Percentiles rank a stretch among this genome's conserved stretches.
These are phyloP conservation scores for Poecilia picta DNA, from an alignment of 2,797 vertebrate genomes.

Conservation along the genomic window DNA sequence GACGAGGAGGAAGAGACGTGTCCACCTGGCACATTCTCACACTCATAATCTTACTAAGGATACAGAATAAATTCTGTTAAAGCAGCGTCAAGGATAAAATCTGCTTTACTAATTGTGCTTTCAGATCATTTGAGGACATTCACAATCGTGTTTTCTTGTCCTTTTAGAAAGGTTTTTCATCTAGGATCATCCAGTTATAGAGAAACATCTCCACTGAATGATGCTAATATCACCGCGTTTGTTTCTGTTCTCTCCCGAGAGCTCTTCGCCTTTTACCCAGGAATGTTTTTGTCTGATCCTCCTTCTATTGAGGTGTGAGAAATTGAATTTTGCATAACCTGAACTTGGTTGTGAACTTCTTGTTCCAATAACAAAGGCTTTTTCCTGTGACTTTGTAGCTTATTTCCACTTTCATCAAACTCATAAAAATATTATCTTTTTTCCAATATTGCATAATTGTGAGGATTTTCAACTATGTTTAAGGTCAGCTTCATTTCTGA, in stretches of 20 bases:
- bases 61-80: not conserved
- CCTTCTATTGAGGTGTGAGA: not conserved
- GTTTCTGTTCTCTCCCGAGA: not conserved
- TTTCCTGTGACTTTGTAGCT: not conserved
- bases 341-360: not conserved
- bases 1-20: not conserved
- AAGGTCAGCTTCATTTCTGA: not conserved
- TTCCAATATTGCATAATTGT: not conserved
- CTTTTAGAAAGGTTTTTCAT: not conserved
- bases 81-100: not conserved
- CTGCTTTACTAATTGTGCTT: not conserved
- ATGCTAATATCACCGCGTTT: not conserved
- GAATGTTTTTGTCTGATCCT: not conserved
- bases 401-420: not conserved
- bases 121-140: not conserved
- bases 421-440: not conserved
- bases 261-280: not conserved
- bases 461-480: not conserved
- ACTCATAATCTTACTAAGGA: not conserved
- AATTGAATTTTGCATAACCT: not conserved
- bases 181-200: not conserved
- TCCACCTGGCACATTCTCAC: not conserved
- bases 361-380: not conserved
- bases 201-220: not conserved
- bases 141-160: not conserved